Evolutionary conservation across 2,888 invertebrate species (phyloP).

Genomic region (Aphodius sticticus): DNA sequence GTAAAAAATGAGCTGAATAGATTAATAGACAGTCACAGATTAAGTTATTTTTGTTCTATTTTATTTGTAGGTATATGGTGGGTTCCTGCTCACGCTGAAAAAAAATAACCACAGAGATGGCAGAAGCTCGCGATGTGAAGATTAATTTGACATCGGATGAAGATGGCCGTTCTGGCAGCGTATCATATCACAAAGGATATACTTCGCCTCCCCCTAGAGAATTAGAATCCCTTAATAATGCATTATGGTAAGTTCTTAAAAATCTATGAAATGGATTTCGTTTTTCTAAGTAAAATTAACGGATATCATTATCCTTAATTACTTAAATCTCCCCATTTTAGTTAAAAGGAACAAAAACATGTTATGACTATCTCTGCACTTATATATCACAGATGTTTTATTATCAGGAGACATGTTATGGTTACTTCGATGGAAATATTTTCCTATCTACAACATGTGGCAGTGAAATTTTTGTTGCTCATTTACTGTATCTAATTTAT

Average conservation of each 20-base stretch:
- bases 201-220: constrained; percentile 59
- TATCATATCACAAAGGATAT: constrained; percentile 49
- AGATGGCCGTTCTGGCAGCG: constrained; percentile 43
- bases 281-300: no score
- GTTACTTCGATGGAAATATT: no score
- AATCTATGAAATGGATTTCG: no score
- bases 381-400: no score
- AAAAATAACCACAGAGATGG: constrained; percentile 48
- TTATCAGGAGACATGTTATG: no score
- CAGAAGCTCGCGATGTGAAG: constrained; percentile 53
- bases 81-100: not conserved
- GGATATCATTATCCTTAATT: no score
- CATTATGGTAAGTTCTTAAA: constrained; percentile 43
- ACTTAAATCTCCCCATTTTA: no score
- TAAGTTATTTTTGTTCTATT: not conserved
- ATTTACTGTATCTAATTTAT: no score
- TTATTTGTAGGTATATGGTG: not conserved
- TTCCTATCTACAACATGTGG: no score
- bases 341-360: no score
- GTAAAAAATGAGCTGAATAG: not conserved
- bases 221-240: constrained; percentile 72
- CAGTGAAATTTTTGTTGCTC: no score
- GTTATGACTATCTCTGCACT: no score
- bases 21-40: not conserved
- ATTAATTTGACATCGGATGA: constrained; percentile 56